Base-by-base conservation (phyloP, 2,888 invertebrate species). In the Notodonta dromedarius region DNA sequence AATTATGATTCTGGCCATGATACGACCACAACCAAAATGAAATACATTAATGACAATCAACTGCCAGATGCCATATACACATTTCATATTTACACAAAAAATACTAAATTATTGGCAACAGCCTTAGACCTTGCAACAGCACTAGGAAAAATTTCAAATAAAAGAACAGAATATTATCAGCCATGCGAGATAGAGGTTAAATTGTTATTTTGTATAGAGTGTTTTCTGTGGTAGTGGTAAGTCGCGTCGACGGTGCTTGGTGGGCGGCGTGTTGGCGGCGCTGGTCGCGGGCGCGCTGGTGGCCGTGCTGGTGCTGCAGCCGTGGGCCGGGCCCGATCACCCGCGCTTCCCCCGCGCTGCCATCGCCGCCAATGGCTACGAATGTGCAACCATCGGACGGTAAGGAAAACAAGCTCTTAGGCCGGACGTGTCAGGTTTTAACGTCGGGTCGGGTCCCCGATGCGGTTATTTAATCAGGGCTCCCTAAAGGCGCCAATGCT, bases 341-440 rank as follows among this genome's bases (percentile, higher is more conserved):
- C 83, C 80, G 73, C 89, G 88, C 78, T 93, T 73, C 86, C 83
- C 78, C 75, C 87, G 80, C 73, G 96, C 95, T 51, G 96, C 96
- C 5, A 95, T 97, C 63, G 95, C 96, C 40, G 95, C 96, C 52
- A 97, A 97, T 90, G 97, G 97, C 57, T 87, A 90, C 71, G 96
- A 96, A 80, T 97, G 97, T 86, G 96, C 97, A 7, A 86, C 91
- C 39, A 95, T 97, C 71, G 97, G 97, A 74, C 94, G 94, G 96
- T 96, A 80, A 59, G 82, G 70, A n/a, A 9, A 4, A 44, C 11
- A 12, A 9, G 9, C 12, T 44, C 12, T 12, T 44, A 44, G 24
- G 24, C 2, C 24, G 1, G 1, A 24, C 1, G 2, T 24, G 24
- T 24, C 24, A 24, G 24, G 24, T 24, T 24, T 24, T 24, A 24